Percentiles rank a stretch among this genome's conserved stretches.
These are phyloP conservation scores for Bovichtus variegatus DNA, from an alignment of 2,797 vertebrate species.

Conservation along the genomic window DNA sequence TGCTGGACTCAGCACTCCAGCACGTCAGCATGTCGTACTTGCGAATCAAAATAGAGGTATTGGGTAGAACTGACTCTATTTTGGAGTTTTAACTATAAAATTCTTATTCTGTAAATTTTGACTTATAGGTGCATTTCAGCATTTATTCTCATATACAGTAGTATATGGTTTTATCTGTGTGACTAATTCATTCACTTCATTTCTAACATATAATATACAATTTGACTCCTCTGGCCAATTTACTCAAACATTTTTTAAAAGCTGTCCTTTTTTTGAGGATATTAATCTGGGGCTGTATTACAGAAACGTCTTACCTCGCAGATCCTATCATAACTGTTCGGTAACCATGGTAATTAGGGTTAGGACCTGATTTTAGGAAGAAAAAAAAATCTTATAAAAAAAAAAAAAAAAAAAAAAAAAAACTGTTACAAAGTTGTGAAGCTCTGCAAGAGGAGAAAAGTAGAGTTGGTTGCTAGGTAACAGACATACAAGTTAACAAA, in stretches of 20 bases:
- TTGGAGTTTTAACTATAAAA: background rate
- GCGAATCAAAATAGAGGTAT: constrained; percentile 3
- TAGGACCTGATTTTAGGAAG: too few species aligned
- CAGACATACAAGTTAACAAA: too few species aligned
- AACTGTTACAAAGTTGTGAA: too few species aligned
- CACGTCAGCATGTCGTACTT: constrained; percentile 12
- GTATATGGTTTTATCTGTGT: constrained; percentile 55
- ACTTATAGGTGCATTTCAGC: constrained; percentile 3
- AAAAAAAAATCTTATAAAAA: too few species aligned
- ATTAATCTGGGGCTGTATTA: background rate
- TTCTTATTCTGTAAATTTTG: background rate
- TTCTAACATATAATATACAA: constrained; percentile 42
- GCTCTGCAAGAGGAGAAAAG: too few species aligned
- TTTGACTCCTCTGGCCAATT: constrained; percentile 48
- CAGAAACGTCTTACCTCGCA: too few species aligned
- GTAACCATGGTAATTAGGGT: too few species aligned
- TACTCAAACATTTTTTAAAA: background rate
- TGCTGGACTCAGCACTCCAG: constrained; percentile 45
- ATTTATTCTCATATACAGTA: constrained; percentile 49
- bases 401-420: too few species aligned
- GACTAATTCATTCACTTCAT: constrained; percentile 51
- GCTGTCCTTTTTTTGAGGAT: background rate
- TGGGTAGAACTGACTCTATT: background rate
- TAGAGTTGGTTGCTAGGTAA: too few species aligned
- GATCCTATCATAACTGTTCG: too few species aligned